phyloP scores from a whole-genome alignment of 2,888 invertebrate species.

The Melanostoma scalare region DNA sequence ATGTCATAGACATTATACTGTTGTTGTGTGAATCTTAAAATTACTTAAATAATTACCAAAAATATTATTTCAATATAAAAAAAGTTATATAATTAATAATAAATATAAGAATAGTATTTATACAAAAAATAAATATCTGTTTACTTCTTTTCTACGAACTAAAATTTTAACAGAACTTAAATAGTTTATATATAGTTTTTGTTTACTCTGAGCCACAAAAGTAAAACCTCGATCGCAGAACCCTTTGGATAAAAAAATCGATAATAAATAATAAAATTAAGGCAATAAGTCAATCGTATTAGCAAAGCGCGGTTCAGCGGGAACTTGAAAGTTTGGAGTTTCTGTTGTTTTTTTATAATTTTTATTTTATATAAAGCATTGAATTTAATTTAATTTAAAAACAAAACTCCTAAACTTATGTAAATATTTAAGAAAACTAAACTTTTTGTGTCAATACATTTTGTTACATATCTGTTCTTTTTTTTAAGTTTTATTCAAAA shows the following conservation, averaged over 20 bases:
- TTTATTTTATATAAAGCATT: constrained; percentile 2
- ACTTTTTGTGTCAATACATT: constrained; percentile 41
- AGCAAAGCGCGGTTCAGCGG: neutral
- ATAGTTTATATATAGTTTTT: no score
- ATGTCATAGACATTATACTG: constrained; percentile 15
- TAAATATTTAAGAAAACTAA: constrained; percentile 39
- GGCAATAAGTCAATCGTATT: neutral
- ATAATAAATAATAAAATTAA: no score
- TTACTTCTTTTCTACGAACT: neutral
- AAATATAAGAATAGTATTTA: constrained; percentile 1
- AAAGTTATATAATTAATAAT: constrained; percentile 1
- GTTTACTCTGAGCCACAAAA: no score
- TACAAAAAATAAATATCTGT: neutral
- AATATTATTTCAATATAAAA: constrained; percentile 50
- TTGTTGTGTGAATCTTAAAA: constrained; percentile 65
- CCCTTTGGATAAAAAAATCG: no score
- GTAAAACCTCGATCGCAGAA: no score
- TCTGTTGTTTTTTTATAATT: constrained; percentile 1
- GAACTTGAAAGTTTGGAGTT: neutral
- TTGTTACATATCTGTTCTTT: constrained; percentile 1
- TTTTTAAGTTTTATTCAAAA: constrained; percentile 15
- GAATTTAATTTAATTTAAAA: constrained; percentile 6
- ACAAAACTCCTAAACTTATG: constrained; percentile 16
- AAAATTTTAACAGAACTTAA: neutral
- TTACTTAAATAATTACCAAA: constrained; percentile 63